Evolutionary conservation across 1,140 invertebrate species (phyloP), one percentile per base, ranked within the genome.

Genomic region (Adoxophyes honmai): DNA sequence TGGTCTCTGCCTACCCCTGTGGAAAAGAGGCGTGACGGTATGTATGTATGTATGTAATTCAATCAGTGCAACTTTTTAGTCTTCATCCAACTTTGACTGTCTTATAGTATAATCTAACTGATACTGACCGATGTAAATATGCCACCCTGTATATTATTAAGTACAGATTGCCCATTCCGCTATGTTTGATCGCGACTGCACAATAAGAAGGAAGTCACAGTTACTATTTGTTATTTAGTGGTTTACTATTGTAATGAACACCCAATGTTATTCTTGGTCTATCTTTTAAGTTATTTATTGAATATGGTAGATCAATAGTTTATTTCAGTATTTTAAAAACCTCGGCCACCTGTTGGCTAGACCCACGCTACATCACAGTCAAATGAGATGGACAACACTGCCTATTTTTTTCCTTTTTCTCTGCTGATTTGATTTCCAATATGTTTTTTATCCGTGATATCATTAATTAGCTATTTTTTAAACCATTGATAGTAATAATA

Each of bases 181-280:
- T 28, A 28, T 28, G 6, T 28, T 28, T 28, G 2, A 28, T 28
- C 2, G 6, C 21, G 21, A 36, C n/a, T 36, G n/a, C 34, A n/a
- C n/a, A 36, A 18, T 18, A 48, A 33, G 16, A 48, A 48, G 42
- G 42, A 48, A 48, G 42, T 48, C 42, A 48, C 42, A 33, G 42
- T 28, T 48, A 44, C 39, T 44, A 48, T 48, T 48, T 48, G 42
- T 48, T 48, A 28, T 48, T 48, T 48, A 28, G 14, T 28, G 21
- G 18, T 48, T 48, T 48, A 18, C 21, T 48, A 48, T 28, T 28
- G n/a, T 48, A 28, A 48, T 48, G 16, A 11, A 48, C 42, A 18
- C 42, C 18, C 28, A 48, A 48, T 48, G 42, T 48, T 48, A 48
- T 48, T 33, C 21, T 28, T 13, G 21, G 16, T 4, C 21, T 48